Evolutionary conservation across 2,797 vertebrate genomes (phyloP), one percentile per base, ranked within the genome.

Genomic region (Lycodopsis pacificus): DNA sequence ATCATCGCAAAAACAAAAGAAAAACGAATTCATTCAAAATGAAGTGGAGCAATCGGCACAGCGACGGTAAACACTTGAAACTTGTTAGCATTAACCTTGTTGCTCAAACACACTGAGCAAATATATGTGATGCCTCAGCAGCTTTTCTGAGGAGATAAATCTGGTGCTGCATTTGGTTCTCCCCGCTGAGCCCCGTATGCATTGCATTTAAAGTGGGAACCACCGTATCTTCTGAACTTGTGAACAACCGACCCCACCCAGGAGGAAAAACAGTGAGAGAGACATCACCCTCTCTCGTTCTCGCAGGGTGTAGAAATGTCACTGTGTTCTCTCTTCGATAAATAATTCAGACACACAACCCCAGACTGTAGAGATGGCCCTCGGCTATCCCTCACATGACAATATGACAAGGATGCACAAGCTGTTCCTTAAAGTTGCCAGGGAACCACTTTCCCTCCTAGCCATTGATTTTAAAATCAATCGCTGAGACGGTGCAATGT

Each of bases 331-430:
- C 65, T 74, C 76, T 85, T 82, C 58, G 65, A 90, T 94, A 84
- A 93, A 95, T 94, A 88, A 95, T 95, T 94, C 88, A 77, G 76
- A 77, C 49, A 83, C 88, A 90, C 83, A 90, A 85, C 75, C 79
- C 67, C 71, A 88, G 71, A 83, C 71, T 77, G 82, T 86, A 78
- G 86, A 80, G 68, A 79, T 69, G 84, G 86, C 91, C 84, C 82
- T 75, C 68, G 66, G 91, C 88, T 76, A 88, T 79, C 77, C 79
- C 74, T 86, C 85, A 87, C 84, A 80, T 80, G 82, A 86, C 81
- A 86, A 82, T 86, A 86, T 89, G 89, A 92, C 88, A 86, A 85
- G 79, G 88, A 89, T 81, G 84, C 84, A 79, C 91, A 92, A 87
- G 91, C 90, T 92, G 91, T 88, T 92, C 79, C 66, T 65, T 76